Conservation (phyloP, 2,888 invertebrate species). For the Tortricodes alternella region DNA sequence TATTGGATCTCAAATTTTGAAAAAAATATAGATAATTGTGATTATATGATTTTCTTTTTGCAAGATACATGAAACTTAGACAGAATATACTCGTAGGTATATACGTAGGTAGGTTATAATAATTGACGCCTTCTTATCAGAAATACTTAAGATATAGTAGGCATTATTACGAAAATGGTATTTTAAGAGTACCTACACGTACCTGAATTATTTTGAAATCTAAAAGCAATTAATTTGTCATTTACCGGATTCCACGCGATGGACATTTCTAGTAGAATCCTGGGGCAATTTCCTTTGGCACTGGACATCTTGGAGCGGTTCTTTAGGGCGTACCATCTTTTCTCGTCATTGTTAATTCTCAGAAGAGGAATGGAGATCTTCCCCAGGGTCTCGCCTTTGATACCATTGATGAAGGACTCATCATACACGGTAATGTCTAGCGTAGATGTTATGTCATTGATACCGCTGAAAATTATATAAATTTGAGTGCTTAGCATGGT, state of each 20-base stretch:
- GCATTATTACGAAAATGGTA: too few species aligned
- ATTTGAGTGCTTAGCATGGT: not conserved
- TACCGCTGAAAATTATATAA: slow-evolving; percentile 52
- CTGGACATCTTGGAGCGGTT: slow-evolving; percentile 59
- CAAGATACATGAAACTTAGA: too few species aligned
- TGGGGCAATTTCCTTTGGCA: slow-evolving; percentile 66
- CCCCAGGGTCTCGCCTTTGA: slow-evolving; percentile 64
- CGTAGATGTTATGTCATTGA: slow-evolving; percentile 71
- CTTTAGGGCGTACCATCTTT: slow-evolving; percentile 71
- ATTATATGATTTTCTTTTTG: too few species aligned
- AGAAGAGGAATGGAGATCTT: slow-evolving; percentile 69
- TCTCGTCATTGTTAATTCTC: slow-evolving; percentile 67
- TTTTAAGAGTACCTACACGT: too few species aligned
- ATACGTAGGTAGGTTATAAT: too few species aligned
- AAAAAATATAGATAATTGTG: too few species aligned
- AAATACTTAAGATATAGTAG: too few species aligned
- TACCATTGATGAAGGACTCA: slow-evolving; percentile 60
- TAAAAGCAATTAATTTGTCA: too few species aligned
- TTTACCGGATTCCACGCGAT: slow-evolving; percentile 75
- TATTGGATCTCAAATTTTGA: too few species aligned
- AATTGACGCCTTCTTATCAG: too few species aligned
- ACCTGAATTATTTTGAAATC: too few species aligned
- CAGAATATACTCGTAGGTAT: too few species aligned
- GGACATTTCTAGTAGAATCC: slow-evolving; percentile 70
- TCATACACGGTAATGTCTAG: slow-evolving; percentile 68